phyloP scores from a whole-genome alignment of 2,113 vertebrate genomes.

The Syngnathoides biaculeatus region DNA sequence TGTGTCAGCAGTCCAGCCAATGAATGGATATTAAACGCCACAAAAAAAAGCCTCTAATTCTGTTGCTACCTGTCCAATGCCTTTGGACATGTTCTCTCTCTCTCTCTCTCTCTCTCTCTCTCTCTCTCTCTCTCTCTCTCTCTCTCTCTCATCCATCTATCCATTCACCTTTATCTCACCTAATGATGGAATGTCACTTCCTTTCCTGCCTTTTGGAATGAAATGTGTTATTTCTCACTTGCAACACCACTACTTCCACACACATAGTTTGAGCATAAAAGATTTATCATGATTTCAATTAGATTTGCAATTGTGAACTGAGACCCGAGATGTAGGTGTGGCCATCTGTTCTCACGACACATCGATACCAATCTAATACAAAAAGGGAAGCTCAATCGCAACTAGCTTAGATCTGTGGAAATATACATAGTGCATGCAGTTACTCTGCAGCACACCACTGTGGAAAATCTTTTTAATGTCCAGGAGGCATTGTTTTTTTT shows the following conservation, averaged over 20 bases:
- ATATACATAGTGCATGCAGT: conserved; percentile 32
- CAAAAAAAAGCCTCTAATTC: conserved; percentile 80
- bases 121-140: conserved; percentile 33
- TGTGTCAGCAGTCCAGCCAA: conserved; percentile 83
- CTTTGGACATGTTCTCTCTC: conserved; percentile 36
- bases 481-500: background rate
- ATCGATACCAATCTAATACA: conserved; percentile 69
- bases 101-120: conserved; percentile 32
- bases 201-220: background rate
- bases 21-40: conserved; percentile 84
- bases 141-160: conserved; percentile 38
- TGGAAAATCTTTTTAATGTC: background rate
- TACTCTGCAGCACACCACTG: conserved; percentile 15
- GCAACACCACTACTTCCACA: conserved; percentile 29
- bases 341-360: conserved; percentile 47
- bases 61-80: conserved; percentile 62
- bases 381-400: conserved; percentile 60
- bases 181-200: conserved; percentile 49
- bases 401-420: conserved; percentile 60
- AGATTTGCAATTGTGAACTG: conserved; percentile 48
- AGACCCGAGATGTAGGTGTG: conserved; percentile 46
- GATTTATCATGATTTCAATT: conserved; percentile 55
- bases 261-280: conserved; percentile 47
- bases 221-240: conserved; percentile 8
- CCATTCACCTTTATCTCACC: conserved; percentile 20